Conservation (phyloP, 2,888 invertebrate genomes). For the Agriopis aurantiaria region DNA sequence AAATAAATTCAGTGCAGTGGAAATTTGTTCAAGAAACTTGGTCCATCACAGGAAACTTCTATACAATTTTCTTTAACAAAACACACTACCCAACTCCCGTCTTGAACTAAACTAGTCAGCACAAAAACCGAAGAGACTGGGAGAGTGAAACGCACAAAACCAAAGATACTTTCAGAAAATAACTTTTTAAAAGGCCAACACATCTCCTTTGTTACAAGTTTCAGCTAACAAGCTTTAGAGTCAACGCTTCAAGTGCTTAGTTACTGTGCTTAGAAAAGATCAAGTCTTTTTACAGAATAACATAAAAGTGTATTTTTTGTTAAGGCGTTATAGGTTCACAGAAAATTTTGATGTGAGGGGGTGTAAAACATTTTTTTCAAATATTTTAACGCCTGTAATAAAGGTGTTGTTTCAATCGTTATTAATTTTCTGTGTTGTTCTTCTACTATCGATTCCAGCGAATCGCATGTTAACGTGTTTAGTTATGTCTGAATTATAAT, state of each 20-base stretch:
- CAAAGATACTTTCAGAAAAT: constrained; percentile 12
- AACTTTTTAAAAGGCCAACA: constrained; percentile 19
- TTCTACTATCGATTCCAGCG: too few species aligned
- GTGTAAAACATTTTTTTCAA: too few species aligned
- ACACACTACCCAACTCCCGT: constrained; percentile 23
- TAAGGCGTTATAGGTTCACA: too few species aligned
- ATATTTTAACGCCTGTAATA: too few species aligned
- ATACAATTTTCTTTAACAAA: constrained; percentile 27
- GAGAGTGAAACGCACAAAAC: constrained; percentile 20
- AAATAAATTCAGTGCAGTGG: constrained; percentile 5
- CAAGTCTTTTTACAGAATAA: background rate
- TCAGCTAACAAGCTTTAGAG: constrained; percentile 7
- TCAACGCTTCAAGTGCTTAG: constrained; percentile 9
- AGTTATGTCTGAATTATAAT: too few species aligned
- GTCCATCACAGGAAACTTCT: constrained; percentile 22
- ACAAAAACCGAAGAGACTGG: constrained; percentile 18
- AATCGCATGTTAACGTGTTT: too few species aligned
- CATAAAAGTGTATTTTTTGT: background rate
- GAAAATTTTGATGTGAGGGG: too few species aligned
- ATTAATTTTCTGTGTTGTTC: too few species aligned
- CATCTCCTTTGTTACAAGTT: constrained; percentile 15
- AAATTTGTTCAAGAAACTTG: constrained; percentile 23
- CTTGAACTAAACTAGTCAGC: constrained; percentile 28
- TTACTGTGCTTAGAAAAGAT: background rate
- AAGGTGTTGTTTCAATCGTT: too few species aligned